Conservation (phyloP, 2,888 invertebrate species). For the Anoplius nigerrimus region DNA sequence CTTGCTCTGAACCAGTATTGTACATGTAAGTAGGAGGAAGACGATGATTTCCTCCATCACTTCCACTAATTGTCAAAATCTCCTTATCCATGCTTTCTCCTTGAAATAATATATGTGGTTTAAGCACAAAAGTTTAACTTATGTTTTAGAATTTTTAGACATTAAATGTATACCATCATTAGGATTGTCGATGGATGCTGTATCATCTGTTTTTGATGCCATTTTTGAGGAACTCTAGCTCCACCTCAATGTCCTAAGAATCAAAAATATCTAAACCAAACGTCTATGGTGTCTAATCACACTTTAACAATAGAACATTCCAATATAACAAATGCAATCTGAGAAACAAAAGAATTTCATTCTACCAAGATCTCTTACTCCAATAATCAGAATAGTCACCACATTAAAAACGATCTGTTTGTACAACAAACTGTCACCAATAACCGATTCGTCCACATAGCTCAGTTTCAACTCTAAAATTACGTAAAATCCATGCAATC, state of each 20-base stretch:
- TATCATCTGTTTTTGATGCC: slow-evolving; percentile 70
- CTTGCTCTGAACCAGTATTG: slow-evolving; percentile 63
- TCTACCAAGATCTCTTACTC: too few species aligned
- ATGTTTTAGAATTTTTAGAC: background rate
- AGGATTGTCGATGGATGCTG: slow-evolving; percentile 68
- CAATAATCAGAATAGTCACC: too few species aligned
- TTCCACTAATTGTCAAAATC: slow-evolving; percentile 62
- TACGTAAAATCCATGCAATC: too few species aligned
- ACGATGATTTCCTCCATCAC: slow-evolving; percentile 61
- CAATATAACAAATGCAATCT: background rate
- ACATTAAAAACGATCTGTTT: too few species aligned
- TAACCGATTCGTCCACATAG: too few species aligned
- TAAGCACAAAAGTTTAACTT: background rate
- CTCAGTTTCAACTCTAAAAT: too few species aligned
- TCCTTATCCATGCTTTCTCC: slow-evolving; percentile 66
- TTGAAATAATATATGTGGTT: slow-evolving; percentile 19
- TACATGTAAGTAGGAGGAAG: slow-evolving; percentile 69
- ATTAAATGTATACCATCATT: slow-evolving; percentile 63
- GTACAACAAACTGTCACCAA: too few species aligned
- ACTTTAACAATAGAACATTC: background rate
- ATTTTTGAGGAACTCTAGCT: slow-evolving; percentile 52
- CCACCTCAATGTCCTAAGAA: slow-evolving; percentile 44
- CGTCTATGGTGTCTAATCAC: background rate
- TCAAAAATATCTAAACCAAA: background rate
- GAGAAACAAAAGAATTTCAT: too few species aligned